Evolutionary conservation across 2,888 invertebrate genomes (phyloP).

Genomic region (Eupeodes latifasciatus): DNA sequence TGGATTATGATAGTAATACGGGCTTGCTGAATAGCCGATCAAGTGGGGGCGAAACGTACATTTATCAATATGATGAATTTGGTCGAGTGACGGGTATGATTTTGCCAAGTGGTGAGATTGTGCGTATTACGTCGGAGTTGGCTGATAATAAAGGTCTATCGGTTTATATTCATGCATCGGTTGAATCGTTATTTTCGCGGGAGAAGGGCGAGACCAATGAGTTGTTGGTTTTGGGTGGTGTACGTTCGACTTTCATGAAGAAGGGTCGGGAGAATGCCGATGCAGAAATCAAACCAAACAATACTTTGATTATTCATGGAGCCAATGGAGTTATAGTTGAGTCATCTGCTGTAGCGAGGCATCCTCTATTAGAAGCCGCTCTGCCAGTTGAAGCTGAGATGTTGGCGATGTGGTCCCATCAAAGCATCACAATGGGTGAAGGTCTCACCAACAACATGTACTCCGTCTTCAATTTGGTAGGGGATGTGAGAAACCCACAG

Average conservation of each 20-base stretch:
- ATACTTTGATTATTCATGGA: constrained; percentile 90
- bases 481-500: constrained; percentile 93
- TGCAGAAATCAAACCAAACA: constrained; percentile 91
- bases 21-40: constrained; percentile 94
- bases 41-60: constrained; percentile 93
- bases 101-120: constrained; percentile 95
- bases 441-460: constrained; percentile 91
- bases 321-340: constrained; percentile 90
- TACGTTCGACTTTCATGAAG: constrained; percentile 88
- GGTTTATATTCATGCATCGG: constrained; percentile 88
- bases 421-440: constrained; percentile 91
- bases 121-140: constrained; percentile 91
- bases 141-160: constrained; percentile 91
- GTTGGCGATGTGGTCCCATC: constrained; percentile 95
- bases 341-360: constrained; percentile 91
- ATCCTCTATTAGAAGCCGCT: constrained; percentile 92
- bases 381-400: constrained; percentile 95
- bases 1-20: constrained; percentile 95
- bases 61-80: constrained; percentile 95
- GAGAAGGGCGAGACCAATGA: constrained; percentile 86
- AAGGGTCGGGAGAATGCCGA: constrained; percentile 90
- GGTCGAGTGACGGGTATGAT: constrained; percentile 94
- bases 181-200: constrained; percentile 86
- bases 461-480: constrained; percentile 92
- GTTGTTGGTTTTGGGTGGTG: constrained; percentile 87